Percentiles rank a stretch among this genome's conserved stretches.
These are phyloP conservation scores for Oenanthe oenanthe DNA, from an alignment of 2,113 vertebrate genomes.

Conservation along the genomic window DNA sequence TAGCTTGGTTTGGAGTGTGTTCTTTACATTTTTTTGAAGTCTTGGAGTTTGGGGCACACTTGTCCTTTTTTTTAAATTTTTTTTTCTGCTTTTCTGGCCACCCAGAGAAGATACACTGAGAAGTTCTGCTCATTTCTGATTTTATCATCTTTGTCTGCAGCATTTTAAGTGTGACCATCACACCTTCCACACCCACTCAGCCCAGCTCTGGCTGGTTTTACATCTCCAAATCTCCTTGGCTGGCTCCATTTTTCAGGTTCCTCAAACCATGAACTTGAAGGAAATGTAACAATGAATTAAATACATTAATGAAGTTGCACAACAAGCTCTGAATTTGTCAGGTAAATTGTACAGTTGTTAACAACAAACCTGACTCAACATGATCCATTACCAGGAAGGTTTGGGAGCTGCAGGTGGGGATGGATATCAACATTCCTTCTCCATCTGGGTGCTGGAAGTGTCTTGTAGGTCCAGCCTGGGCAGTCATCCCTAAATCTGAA, in stretches of 20 bases:
- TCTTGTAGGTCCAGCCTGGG: neutral
- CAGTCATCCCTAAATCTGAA: neutral
- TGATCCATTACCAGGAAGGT: neutral
- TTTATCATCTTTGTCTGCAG: neutral
- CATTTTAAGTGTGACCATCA: neutral
- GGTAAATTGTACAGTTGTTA: constrained; percentile 73
- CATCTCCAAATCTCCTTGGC: constrained; percentile 40
- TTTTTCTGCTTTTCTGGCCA: neutral
- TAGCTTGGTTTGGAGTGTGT: neutral
- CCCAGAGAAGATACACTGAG: neutral
- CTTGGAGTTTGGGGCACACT: neutral
- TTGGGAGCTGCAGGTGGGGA: neutral
- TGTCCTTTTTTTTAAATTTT: neutral
- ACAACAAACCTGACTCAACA: constrained; percentile 18
- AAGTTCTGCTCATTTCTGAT: neutral
- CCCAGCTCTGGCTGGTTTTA: constrained; percentile 24
- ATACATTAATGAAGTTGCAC: constrained; percentile 69
- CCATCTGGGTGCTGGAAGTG: neutral
- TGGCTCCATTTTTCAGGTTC: constrained; percentile 44
- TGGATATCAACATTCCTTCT: neutral
- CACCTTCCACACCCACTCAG: neutral
- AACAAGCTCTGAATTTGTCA: constrained; percentile 68
- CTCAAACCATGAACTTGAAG: constrained; percentile 72
- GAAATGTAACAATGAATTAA: constrained; percentile 73
- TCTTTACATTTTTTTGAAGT: neutral